phyloP scores from a whole-genome alignment of 2,888 invertebrate genomes.

The Caenorhabditis virilis region DNA sequence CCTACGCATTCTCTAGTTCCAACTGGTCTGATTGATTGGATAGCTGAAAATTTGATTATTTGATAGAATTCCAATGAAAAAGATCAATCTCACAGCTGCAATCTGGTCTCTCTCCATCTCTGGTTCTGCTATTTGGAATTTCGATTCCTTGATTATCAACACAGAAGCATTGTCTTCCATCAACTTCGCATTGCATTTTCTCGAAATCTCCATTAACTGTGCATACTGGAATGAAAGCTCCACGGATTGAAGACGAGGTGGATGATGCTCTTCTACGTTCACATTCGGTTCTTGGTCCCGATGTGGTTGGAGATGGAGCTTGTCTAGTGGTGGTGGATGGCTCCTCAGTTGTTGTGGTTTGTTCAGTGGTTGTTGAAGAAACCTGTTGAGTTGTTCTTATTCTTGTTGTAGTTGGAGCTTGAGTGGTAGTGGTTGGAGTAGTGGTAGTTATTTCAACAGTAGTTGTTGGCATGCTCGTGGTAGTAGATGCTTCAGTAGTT shows the following conservation, averaged over 20 bases:
- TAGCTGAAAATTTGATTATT: slow-evolving; percentile 38
- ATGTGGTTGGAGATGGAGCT: slow-evolving; percentile 8
- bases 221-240: slow-evolving; percentile 71
- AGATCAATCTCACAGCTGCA: slow-evolving; percentile 55
- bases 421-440: slow-evolving; percentile 5
- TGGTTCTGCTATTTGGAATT: slow-evolving; percentile 63
- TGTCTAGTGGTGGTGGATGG: slow-evolving; percentile 15
- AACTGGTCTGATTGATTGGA: slow-evolving; percentile 48
- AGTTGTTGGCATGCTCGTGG: slow-evolving; percentile 7
- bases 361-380: too few species aligned
- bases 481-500: slow-evolving; percentile 17
- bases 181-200: slow-evolving; percentile 70
- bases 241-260: slow-evolving; percentile 63
- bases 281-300: slow-evolving; percentile 53
- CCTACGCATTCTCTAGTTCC: slow-evolving; percentile 61
- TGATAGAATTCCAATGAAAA: not conserved
- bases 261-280: slow-evolving; percentile 56
- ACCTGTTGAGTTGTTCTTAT: slow-evolving; percentile 7
- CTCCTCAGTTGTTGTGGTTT: slow-evolving; percentile 10
- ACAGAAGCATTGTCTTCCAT: slow-evolving; percentile 71
- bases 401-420: slow-evolving; percentile 10
- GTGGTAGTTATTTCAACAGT: slow-evolving; percentile 4
- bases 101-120: slow-evolving; percentile 56
- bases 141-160: slow-evolving; percentile 68
- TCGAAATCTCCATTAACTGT: slow-evolving; percentile 69